Conservation (phyloP, 2,113 vertebrate species). For the Paramormyrops kingsleyae region DNA sequence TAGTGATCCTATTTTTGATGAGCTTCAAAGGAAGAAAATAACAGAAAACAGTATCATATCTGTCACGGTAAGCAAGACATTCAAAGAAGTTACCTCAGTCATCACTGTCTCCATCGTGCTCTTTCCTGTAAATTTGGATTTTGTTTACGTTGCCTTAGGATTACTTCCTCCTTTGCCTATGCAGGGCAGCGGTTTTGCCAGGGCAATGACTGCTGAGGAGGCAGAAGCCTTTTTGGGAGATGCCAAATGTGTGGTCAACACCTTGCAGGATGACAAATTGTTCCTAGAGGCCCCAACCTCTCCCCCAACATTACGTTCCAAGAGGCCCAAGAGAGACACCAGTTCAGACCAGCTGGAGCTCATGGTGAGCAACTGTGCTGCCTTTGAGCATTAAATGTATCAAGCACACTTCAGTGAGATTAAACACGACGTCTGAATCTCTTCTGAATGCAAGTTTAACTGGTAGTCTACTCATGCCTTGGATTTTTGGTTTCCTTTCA, state of each 20-base stretch:
- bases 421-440: neutral
- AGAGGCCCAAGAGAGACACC: conserved; percentile 76
- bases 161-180: neutral
- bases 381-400: neutral
- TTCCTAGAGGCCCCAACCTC: conserved; percentile 79
- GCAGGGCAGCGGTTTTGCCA: conserved; percentile 82
- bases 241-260: conserved; percentile 73
- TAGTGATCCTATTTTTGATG: conserved; percentile 69
- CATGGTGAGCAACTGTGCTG: conserved; percentile 56
- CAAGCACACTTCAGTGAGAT: neutral
- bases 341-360: conserved; percentile 79
- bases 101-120: neutral
- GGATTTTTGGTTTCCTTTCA: conserved; percentile 43
- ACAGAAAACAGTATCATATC: conserved; percentile 54
- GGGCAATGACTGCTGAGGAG: conserved; percentile 82
- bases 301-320: conserved; percentile 64
- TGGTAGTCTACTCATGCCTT: neutral
- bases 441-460: neutral
- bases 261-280: conserved; percentile 78
- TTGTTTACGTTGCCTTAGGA: neutral
- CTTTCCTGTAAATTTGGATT: neutral
- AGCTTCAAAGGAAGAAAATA: conserved; percentile 46
- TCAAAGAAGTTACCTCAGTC: conserved; percentile 4
- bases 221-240: conserved; percentile 83
- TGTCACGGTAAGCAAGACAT: conserved; percentile 44